Evolutionary conservation across 2,888 invertebrate genomes (phyloP), one percentile per base, ranked within the genome.

Genomic region (Ashinkailepas kermadecensis): DNA sequence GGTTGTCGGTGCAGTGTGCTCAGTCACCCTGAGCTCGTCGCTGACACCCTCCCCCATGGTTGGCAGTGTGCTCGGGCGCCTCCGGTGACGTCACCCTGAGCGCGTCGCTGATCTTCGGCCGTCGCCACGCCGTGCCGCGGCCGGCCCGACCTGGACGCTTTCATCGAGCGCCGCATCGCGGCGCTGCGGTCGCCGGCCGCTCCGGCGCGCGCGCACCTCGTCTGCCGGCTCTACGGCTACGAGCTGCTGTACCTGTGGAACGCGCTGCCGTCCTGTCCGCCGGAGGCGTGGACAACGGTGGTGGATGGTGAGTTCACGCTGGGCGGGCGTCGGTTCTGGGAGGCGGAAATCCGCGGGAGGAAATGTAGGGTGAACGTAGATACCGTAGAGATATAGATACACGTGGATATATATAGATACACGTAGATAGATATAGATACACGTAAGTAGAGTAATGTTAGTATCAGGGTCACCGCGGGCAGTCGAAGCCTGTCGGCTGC

Each of bases 211-310:
- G 86, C 86, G 9, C 85, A 86, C 83, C 86, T 87, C 81, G 86
- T 89, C 86, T 92, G 91, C 87, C 89, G 89, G 83, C 86, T 92
- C 82, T 88, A 92, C 80, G 89, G 90, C 39, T 91, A 91, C 85
- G 92, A 93, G 86, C 88, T 92, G 86, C 88, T 93, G 64, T 92
- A 91, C 85, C 87, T 92, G 80, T 92, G 92, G 92, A 92, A 92
- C 85, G 90, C 92, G 18, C 86, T 92, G 84, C 89, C 91, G 56
- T 91, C 89, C 84, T 92, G 89, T 87, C 89, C 86, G 67, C 86
- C 56, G 86, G 87, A 81, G 85, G 87, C 80, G 86, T 86, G 82
- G 58, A 80, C 80, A 57, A 80, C 64, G 8, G 82, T 83, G 64
- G 81, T 82, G 18, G 83, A 83, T 54, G 84, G 83, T 84, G 25